Percentiles rank a stretch among this genome's conserved stretches.
These are phyloP conservation scores for Dendropsophus ebraccatus DNA, from an alignment of 2,113 vertebrate genomes.

Conservation along the genomic window DNA sequence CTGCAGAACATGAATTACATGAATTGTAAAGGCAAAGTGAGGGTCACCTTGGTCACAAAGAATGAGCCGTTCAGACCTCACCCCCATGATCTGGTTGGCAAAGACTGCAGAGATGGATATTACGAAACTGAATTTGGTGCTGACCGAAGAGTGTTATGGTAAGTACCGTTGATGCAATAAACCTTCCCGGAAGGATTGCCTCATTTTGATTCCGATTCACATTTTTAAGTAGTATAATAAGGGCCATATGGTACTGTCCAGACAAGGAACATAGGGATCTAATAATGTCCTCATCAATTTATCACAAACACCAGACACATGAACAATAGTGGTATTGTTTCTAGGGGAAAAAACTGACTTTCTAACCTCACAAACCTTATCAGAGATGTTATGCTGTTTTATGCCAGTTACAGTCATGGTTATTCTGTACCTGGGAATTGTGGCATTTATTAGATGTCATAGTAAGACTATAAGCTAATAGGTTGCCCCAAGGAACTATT, in stretches of 20 bases:
- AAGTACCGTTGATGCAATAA: constrained; percentile 70
- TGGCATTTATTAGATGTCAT: not conserved
- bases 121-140: constrained; percentile 95
- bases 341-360: too few species aligned
- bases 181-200: not conserved
- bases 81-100: constrained; percentile 95
- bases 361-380: too few species aligned
- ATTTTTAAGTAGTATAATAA: not conserved
- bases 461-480: not conserved
- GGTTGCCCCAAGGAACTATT: not conserved
- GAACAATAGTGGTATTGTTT: too few species aligned
- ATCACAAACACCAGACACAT: too few species aligned
- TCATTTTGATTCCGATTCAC: not conserved
- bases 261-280: not conserved
- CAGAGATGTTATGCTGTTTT: too few species aligned
- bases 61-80: constrained; percentile 93
- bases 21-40: constrained; percentile 88
- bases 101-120: constrained; percentile 95
- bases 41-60: constrained; percentile 92
- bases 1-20: constrained; percentile 87
- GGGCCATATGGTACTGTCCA: not conserved
- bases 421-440: too few species aligned
- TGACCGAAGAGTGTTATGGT: constrained; percentile 91
- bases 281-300: too few species aligned
- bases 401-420: too few species aligned